These are phyloP conservation scores for Cheilosia pagana DNA, from an alignment of 2,888 invertebrate genomes.

Conservation along the genomic window DNA sequence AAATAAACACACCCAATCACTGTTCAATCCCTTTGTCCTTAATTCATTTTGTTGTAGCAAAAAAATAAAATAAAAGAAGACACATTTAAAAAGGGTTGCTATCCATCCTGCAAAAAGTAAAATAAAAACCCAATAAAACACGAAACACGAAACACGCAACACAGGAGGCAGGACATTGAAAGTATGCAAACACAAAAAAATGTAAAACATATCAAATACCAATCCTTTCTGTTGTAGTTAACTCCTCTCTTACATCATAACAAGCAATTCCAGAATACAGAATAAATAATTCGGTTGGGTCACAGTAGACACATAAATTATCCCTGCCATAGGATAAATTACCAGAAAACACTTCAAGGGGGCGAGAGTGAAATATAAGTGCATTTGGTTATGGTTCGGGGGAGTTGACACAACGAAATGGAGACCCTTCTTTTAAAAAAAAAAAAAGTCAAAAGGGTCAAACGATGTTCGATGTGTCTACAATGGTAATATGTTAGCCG, in stretches of 20 bases:
- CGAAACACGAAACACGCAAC: slow-evolving; percentile 2
- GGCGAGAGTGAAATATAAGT: slow-evolving; percentile 38
- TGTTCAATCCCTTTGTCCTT: slow-evolving; percentile 54
- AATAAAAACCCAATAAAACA: slow-evolving; percentile 33
- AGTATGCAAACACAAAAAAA: slow-evolving; percentile 3
- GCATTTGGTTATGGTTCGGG: slow-evolving; percentile 41
- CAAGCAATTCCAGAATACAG: slow-evolving; percentile 56
- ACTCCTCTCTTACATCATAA: slow-evolving; percentile 67
- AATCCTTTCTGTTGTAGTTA: slow-evolving; percentile 60
- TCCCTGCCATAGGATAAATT: slow-evolving; percentile 67
- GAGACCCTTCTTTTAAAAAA: slow-evolving; percentile 25
- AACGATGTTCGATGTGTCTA: slow-evolving; percentile 32
- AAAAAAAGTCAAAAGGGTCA: slow-evolving; percentile 43
- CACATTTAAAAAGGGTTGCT: slow-evolving; percentile 45
- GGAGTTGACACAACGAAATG: slow-evolving; percentile 39
- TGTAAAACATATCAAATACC: slow-evolving; percentile 48
- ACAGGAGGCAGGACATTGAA: slow-evolving; percentile 16
- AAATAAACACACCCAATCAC: slow-evolving; percentile 52
- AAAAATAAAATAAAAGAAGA: slow-evolving; percentile 28
- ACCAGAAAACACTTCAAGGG: slow-evolving; percentile 65
- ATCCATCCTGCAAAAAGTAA: slow-evolving; percentile 10
- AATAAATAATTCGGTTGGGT: slow-evolving; percentile 67
- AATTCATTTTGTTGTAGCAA: slow-evolving; percentile 39
- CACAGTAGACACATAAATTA: slow-evolving; percentile 72
- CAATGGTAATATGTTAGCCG: slow-evolving; percentile 40